Percentiles rank a stretch among this genome's conserved stretches.
These are phyloP conservation scores for Paelopatides confundens DNA, from an alignment of 53 echinoderm and acorn worm species.

Conservation along the genomic window DNA sequence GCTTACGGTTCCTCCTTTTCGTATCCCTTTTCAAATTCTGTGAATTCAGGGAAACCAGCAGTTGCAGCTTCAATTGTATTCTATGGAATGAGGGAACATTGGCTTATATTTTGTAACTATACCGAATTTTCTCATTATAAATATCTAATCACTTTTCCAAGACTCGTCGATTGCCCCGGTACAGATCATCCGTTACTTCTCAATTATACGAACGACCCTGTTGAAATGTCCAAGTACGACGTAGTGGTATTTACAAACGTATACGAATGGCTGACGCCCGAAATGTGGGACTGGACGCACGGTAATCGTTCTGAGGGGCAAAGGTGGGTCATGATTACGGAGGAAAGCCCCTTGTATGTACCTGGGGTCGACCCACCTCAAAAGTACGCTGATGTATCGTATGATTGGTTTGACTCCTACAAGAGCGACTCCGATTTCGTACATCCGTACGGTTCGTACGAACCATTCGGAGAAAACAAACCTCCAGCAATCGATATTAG, in stretches of 20 bases:
- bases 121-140: conserved; percentile 36
- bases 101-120: conserved; percentile 34
- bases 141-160: conserved; percentile 31
- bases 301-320: conserved; percentile 17
- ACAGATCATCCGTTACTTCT: background rate
- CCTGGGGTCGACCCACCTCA: conserved; percentile 19
- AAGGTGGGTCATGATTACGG: conserved; percentile 41
- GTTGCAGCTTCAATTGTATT: background rate
- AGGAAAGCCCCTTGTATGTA: conserved; percentile 38
- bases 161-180: background rate
- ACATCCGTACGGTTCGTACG: conserved; percentile 21
- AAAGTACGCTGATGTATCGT: conserved; percentile 5
- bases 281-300: conserved; percentile 44
- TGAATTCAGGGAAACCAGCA: background rate
- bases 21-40: background rate
- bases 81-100: conserved; percentile 38
- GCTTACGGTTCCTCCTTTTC: background rate
- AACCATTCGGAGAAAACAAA: background rate
- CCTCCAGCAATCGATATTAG: background rate
- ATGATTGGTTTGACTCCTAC: conserved; percentile 36
- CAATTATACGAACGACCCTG: conserved; percentile 11
- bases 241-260: conserved; percentile 22
- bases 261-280: conserved; percentile 27
- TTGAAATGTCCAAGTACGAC: conserved; percentile 9
- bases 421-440: conserved; percentile 41